Evolutionary conservation across 1,140 invertebrate genomes (phyloP), one percentile per base, ranked within the genome.

Genomic region (Apolygus lucorum): DNA sequence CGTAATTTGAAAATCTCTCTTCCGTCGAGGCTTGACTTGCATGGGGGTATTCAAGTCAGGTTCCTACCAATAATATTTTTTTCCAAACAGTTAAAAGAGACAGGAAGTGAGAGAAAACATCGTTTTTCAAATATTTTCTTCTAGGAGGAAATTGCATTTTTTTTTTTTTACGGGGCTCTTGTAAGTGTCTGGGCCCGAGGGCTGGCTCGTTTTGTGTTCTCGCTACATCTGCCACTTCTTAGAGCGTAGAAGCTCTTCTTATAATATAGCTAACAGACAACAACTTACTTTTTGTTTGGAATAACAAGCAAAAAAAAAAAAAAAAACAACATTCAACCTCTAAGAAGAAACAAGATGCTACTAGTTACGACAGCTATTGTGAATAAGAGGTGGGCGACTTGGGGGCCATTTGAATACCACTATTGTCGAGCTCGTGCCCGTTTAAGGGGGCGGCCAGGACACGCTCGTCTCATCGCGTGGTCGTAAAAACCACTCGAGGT

Each of bases 341-440:
- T 42, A 42, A 42, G 34, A 42, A 42, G 54, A 22, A 59, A 59
- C 54, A 59, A 59, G 54, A 22, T 11, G 54, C 54, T 22, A 59
- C 54, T 59, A 59, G 54, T 59, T 59, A 59, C 54, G 54, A 59
- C 54, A 59, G 54, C 54, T 59, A 59, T 59, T 59, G 54, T 59
- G 22, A 22, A 59, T 11, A 59, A 59, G 11, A 4, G 22, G 54
- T 59, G 54, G 54, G 54, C 54, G 22, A 24, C 11, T 13, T 8
- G 17, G 54, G 22, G 54, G 22, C 54, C 22, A 59, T 59, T 59
- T 59, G 54, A 59, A 59, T 59, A 59, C 54, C 54, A 11, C 34
- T 17, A 59, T 59, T 22, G 54, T 22, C 13, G 54, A 59, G 54
- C 54, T 24, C 13, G 54, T 59, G 54, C 54, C 54, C 54, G 11